Percentiles rank a stretch among this genome's conserved stretches.
Evolutionary conservation across 2,797 vertebrate species (phyloP).

Genomic region (Anguilla anguilla): DNA sequence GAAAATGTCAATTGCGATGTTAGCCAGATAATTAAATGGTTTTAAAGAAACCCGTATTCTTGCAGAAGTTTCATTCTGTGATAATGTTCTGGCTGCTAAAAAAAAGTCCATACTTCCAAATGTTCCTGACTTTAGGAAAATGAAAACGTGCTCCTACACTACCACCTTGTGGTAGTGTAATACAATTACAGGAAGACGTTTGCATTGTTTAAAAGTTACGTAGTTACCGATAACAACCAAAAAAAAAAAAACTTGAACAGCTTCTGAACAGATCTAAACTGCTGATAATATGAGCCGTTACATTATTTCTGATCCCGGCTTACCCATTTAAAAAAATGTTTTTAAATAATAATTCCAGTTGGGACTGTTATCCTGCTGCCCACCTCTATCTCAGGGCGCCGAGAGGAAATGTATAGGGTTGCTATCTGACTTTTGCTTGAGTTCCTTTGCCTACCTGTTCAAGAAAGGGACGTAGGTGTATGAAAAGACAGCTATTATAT

Average conservation of each 20-base stretch:
- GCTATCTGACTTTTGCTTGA: not conserved
- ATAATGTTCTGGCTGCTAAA: not conserved
- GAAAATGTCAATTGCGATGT: not conserved
- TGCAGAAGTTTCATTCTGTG: not conserved
- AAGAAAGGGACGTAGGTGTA: not conserved
- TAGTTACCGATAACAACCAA: not conserved
- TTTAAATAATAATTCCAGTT: no score
- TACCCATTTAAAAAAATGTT: not conserved
- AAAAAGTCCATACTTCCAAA: not conserved
- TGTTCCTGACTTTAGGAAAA: not conserved
- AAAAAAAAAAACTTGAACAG: not conserved
- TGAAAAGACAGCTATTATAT: no score
- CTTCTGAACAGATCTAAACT: not conserved
- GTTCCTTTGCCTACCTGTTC: not conserved
- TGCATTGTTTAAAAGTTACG: not conserved
- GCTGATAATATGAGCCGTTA: not conserved
- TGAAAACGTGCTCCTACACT: slow-evolving; percentile 36
- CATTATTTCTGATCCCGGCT: not conserved
- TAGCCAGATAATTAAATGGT: not conserved
- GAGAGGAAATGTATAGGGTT: not conserved
- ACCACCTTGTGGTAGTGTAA: slow-evolving; percentile 43
- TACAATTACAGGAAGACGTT: not conserved
- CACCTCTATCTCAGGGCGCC: no score
- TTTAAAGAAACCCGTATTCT: not conserved
- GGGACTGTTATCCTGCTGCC: no score